These are phyloP conservation scores for Microcebus griseorufus DNA, from an alignment of 2,113 vertebrate genomes.

Conservation along the genomic window DNA sequence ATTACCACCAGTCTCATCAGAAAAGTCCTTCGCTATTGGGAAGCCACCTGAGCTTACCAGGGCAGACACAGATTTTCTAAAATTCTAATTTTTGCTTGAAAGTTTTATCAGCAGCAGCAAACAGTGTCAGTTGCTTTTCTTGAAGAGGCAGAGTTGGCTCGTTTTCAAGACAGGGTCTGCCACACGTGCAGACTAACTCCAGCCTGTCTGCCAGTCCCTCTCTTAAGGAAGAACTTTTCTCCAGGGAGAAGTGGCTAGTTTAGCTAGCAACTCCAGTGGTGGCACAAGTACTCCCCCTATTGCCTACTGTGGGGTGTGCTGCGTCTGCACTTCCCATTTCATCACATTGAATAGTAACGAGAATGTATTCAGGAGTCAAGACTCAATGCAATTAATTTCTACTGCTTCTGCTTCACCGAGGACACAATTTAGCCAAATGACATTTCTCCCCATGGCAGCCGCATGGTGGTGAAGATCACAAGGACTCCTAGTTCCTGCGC, in stretches of 20 bases:
- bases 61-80: not conserved
- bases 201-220: not conserved
- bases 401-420: not conserved
- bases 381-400: not conserved
- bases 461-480: not conserved
- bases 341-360: not conserved
- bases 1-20: not conserved
- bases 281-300: not conserved
- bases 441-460: not conserved
- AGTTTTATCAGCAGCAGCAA: not conserved
- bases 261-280: not conserved
- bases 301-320: fast-evolving
- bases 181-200: not conserved
- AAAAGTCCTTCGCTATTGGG: not conserved
- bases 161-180: not conserved
- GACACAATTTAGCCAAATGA: not conserved
- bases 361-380: not conserved
- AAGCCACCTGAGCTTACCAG: not conserved
- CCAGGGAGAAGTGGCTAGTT: not conserved
- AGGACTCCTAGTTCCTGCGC: not conserved
- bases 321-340: not conserved
- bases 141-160: not conserved
- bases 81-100: not conserved
- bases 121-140: not conserved
- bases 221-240: not conserved